These are phyloP conservation scores for Coturnix japonica DNA, from an alignment of 2,113 vertebrate genomes.

Conservation along the genomic window DNA sequence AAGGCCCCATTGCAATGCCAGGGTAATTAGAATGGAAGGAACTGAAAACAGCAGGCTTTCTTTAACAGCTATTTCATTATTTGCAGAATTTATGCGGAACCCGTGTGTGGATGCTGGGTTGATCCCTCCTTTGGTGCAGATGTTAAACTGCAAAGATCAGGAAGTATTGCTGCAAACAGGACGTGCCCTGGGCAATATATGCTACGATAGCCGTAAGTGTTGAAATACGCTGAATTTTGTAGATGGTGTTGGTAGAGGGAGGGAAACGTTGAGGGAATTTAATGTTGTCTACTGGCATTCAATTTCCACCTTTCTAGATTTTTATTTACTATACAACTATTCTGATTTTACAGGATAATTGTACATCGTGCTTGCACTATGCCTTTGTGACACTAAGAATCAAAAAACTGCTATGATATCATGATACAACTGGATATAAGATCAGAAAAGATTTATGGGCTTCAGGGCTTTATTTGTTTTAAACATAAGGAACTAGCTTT, in stretches of 20 bases:
- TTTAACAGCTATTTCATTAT: conserved; percentile 25
- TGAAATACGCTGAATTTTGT: background rate
- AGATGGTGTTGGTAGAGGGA: background rate
- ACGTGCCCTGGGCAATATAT: conserved; percentile 97
- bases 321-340: background rate
- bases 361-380: background rate
- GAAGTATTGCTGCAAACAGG: conserved; percentile 97
- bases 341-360: background rate
- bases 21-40: background rate
- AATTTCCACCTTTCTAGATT: background rate
- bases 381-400: conserved; percentile 4
- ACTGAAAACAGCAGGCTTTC: background rate
- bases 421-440: background rate
- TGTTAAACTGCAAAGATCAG: conserved; percentile 92
- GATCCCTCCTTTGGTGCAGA: conserved; percentile 93
- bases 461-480: background rate
- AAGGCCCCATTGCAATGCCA: background rate
- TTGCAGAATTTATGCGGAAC: conserved; percentile 93
- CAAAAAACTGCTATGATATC: background rate
- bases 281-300: background rate
- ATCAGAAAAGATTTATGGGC: background rate
- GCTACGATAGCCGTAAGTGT: conserved; percentile 99
- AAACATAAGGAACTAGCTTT: background rate
- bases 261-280: background rate
- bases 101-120: conserved; percentile 94